These are phyloP conservation scores for Helarctos malayanus DNA, from an alignment of 2,797 vertebrate species.

Conservation along the genomic window DNA sequence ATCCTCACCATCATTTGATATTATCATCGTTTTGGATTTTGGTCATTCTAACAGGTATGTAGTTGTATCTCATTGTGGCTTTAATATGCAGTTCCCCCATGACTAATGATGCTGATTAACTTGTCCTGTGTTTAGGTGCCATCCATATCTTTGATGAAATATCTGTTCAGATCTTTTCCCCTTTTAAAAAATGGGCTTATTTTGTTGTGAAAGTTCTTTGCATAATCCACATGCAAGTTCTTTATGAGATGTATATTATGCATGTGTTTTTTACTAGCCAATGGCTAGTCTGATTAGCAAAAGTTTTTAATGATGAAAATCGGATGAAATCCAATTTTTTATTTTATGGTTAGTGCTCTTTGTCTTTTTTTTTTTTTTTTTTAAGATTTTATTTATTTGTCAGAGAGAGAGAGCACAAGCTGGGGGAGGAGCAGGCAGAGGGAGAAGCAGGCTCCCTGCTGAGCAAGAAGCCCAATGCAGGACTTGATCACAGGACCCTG, in stretches of 20 bases:
- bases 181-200: background rate
- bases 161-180: background rate
- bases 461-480: too few species aligned
- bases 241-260: background rate
- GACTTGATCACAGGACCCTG: too few species aligned
- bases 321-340: slow-evolving; percentile 1
- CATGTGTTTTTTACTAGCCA: background rate
- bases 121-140: background rate
- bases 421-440: too few species aligned
- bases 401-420: too few species aligned
- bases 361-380: too few species aligned
- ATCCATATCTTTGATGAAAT: background rate
- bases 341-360: background rate
- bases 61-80: background rate
- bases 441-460: too few species aligned
- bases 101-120: background rate
- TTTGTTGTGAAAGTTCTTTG: background rate
- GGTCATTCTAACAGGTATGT: background rate
- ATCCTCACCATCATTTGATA: background rate
- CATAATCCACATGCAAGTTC: background rate
- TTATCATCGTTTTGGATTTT: background rate
- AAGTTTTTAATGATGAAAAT: background rate
- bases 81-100: background rate
- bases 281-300: background rate
- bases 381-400: too few species aligned